Percentiles rank a stretch among this genome's conserved stretches.
Evolutionary conservation across 2,888 invertebrate genomes (phyloP).

Genomic region (Lissonota sp.): DNA sequence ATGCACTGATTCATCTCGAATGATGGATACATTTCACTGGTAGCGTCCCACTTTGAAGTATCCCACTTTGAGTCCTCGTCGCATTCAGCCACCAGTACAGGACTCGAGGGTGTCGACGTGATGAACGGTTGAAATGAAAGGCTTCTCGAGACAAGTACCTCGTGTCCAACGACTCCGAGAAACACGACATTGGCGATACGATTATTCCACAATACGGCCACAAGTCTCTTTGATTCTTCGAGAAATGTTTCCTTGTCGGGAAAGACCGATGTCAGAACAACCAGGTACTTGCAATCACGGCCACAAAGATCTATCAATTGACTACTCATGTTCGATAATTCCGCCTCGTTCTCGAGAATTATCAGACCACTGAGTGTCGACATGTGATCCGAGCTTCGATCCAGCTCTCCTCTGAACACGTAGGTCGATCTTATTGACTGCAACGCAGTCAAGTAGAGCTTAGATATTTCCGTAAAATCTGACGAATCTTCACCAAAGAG

Average conservation of each 20-base stretch:
- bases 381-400: conserved; percentile 4
- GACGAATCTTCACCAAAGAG: conserved; percentile 44
- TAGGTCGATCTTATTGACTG: conserved; percentile 56
- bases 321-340: conserved; percentile 46
- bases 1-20: conserved; percentile 62
- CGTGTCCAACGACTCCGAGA: conserved; percentile 63
- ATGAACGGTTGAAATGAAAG: conserved; percentile 53
- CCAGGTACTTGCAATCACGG: conserved; percentile 67
- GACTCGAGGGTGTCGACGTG: conserved; percentile 61
- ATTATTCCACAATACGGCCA: conserved; percentile 65
- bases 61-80: conserved; percentile 34
- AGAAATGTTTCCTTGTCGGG: conserved; percentile 67
- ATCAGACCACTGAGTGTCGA: conserved; percentile 60
- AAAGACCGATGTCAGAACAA: conserved; percentile 63
- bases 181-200: conserved; percentile 66
- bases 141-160: conserved; percentile 67
- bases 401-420: conserved; percentile 34
- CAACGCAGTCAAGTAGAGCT: conserved; percentile 54
- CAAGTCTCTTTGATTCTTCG: conserved; percentile 58
- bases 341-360: conserved; percentile 61
- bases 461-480: conserved; percentile 10
- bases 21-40: conserved; percentile 4
- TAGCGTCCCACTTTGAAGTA: neutral
- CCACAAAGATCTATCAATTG: conserved; percentile 67
- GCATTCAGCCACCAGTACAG: conserved; percentile 69